phyloP scores from a whole-genome alignment of 2,888 invertebrate species.

The Drosophila greeni region DNA sequence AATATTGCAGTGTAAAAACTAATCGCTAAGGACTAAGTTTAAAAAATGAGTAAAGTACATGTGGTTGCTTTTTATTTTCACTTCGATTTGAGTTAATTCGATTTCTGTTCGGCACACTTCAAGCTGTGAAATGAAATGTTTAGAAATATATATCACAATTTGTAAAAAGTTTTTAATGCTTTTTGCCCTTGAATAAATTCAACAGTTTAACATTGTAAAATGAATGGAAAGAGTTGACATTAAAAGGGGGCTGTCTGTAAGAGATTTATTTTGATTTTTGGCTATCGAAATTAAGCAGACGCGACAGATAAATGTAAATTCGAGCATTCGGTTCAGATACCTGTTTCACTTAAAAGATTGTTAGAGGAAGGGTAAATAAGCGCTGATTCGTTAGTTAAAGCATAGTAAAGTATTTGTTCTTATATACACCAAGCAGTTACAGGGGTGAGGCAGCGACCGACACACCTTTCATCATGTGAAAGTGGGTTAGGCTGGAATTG shows the following conservation, averaged over 20 bases:
- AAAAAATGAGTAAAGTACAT: slow-evolving; percentile 62
- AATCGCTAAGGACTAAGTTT: slow-evolving; percentile 53
- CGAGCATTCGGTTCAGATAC: slow-evolving; percentile 52
- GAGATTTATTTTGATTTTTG: slow-evolving; percentile 58
- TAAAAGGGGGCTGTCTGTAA: slow-evolving; percentile 9
- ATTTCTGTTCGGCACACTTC: slow-evolving; percentile 59
- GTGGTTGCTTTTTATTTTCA: slow-evolving; percentile 27
- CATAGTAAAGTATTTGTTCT: slow-evolving; percentile 51
- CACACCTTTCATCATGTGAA: no score
- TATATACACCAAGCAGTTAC: slow-evolving; percentile 63
- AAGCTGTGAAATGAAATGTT: slow-evolving; percentile 70
- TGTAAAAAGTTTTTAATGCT: no score
- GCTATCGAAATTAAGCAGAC: slow-evolving; percentile 54
- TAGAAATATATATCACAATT: slow-evolving; percentile 77
- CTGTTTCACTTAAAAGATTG: slow-evolving; percentile 12
- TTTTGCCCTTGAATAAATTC: slow-evolving; percentile 56
- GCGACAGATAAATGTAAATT: slow-evolving; percentile 47
- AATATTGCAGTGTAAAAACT: slow-evolving; percentile 65
- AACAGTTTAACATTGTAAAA: slow-evolving; percentile 43
- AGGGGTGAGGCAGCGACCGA: slow-evolving; percentile 53
- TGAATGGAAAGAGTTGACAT: slow-evolving; percentile 32
- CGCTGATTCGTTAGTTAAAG: slow-evolving; percentile 53
- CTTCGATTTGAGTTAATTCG: slow-evolving; percentile 52
- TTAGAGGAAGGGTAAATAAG: slow-evolving; percentile 25
- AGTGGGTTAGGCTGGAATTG: slow-evolving; percentile 10